phyloP scores from a whole-genome alignment of 2,797 vertebrate genomes.

The Aselliscus stoliczkanus region DNA sequence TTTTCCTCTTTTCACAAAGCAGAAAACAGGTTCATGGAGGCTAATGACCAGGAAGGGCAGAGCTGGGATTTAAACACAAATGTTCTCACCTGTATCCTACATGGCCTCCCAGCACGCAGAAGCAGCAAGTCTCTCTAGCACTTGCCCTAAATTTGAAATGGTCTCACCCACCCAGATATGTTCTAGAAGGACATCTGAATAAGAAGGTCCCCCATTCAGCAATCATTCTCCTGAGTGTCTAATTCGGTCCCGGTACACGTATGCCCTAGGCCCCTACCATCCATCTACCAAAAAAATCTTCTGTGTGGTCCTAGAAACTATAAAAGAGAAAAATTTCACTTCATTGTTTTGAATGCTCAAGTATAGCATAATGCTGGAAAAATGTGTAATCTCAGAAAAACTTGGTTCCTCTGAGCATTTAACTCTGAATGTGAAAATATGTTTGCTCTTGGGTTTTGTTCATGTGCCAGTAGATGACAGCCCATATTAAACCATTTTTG shows the following conservation, averaged over 20 bases:
- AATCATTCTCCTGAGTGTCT: background rate
- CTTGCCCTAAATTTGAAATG: background rate
- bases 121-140: background rate
- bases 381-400: conserved; percentile 54
- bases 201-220: background rate
- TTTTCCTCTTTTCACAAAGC: background rate
- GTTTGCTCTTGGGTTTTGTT: background rate
- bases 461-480: background rate
- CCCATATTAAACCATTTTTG: background rate
- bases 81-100: accelerated
- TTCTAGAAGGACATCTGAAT: background rate
- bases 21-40: background rate
- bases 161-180: background rate
- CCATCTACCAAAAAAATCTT: background rate
- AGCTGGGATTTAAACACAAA: background rate
- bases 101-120: accelerated
- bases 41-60: background rate
- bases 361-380: conserved; percentile 29
- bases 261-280: background rate
- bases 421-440: background rate
- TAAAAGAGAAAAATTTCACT: background rate
- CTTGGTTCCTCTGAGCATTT: conserved; percentile 20
- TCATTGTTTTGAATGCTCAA: background rate
- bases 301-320: background rate
- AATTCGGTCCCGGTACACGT: accelerated